Conservation (phyloP, 2,113 vertebrate genomes). For the Tragelaphus buxtoni region DNA sequence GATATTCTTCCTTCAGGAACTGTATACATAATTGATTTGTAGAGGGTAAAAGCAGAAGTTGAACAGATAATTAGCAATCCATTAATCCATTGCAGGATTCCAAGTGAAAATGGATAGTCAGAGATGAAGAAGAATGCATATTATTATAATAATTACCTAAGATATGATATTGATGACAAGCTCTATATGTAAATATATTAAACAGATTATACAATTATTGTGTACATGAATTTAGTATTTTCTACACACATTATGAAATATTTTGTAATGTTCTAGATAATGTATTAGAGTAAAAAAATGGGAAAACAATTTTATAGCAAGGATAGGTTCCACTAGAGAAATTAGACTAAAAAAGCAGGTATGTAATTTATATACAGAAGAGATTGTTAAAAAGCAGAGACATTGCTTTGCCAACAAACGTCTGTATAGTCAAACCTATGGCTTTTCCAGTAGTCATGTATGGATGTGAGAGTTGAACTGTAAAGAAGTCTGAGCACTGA, state of each 20-base stretch:
- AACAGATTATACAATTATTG: background rate
- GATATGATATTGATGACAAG: background rate
- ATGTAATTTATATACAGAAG: background rate
- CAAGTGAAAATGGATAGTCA: background rate
- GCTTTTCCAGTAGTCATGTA: background rate
- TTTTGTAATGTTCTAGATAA: background rate
- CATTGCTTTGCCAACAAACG: background rate
- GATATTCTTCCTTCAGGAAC: background rate
- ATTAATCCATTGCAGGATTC: background rate
- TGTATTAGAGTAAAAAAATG: background rate
- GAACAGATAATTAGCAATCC: background rate
- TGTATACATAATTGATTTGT: background rate
- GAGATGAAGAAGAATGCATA: background rate
- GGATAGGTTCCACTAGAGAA: background rate
- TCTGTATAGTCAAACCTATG: background rate
- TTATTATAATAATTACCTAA: background rate
- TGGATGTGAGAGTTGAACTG: background rate
- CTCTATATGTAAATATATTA: background rate
- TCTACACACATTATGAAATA: background rate
- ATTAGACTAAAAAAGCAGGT: background rate
- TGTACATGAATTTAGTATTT: background rate
- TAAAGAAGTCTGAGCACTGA: background rate
- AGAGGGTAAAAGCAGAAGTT: background rate
- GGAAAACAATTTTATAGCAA: background rate
- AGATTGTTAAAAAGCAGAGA: background rate